phyloP scores from a whole-genome alignment of 53 echinoderm and acorn worm species.

The Arbacia lixula region DNA sequence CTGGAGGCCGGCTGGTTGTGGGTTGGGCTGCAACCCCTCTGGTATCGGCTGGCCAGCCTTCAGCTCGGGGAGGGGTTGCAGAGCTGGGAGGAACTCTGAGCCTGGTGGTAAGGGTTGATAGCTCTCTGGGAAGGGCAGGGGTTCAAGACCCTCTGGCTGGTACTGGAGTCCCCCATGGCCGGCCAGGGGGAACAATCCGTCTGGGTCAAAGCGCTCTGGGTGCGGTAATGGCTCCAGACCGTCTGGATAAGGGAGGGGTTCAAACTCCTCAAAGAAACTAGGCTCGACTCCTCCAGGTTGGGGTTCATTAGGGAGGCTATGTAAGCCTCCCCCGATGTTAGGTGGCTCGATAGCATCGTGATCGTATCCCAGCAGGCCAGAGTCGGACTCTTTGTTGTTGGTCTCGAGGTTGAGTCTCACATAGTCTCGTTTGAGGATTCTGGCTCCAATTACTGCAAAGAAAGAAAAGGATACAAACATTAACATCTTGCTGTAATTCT shows the following conservation, averaged over 20 bases:
- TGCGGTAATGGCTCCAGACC: not conserved
- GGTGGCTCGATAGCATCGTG: not conserved
- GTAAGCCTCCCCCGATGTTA: not conserved
- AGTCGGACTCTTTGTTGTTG: not conserved
- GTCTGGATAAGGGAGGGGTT: constrained; percentile 16
- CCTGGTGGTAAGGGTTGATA: not conserved
- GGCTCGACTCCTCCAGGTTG: not conserved
- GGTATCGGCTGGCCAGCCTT: no score
- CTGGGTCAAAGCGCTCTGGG: not conserved
- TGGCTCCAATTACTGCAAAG: constrained; percentile 36
- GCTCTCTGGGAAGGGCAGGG: not conserved
- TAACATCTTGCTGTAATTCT: not conserved
- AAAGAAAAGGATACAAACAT: not conserved
- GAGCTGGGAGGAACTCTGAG: no score
- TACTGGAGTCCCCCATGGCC: not conserved
- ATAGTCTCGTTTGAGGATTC: constrained; percentile 31
- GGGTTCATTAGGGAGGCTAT: constrained; percentile 32
- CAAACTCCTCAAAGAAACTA: not conserved
- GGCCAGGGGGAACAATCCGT: not conserved
- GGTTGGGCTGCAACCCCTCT: constrained; percentile 13
- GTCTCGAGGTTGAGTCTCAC: not conserved
- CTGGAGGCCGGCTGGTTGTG: constrained; percentile 18
- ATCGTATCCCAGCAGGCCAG: not conserved
- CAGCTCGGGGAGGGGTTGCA: no score
- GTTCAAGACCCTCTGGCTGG: constrained; percentile 13